Evolutionary conservation across 2,888 invertebrate genomes (phyloP), one percentile per base, ranked within the genome.

Genomic region (Eumerus sabulonum): DNA sequence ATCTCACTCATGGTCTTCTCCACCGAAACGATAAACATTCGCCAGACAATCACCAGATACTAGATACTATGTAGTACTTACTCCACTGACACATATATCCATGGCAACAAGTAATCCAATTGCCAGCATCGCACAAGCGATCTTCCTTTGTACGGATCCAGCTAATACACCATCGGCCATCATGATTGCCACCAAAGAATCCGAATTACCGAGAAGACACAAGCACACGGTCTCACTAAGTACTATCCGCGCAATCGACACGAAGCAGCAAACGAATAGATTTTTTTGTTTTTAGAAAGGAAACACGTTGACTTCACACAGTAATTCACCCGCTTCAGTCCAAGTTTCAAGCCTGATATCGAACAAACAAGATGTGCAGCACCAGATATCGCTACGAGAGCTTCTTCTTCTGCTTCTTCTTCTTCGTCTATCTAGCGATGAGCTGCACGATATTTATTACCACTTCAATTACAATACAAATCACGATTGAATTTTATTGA

Each of bases 41-140:
- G 40, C 3, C 47, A 66, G 56, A 59, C 27, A 27, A 27, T 27
- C 27, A 27, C 27, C 27, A 27, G 27, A 27, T 27, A 27, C 27
- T 27, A 27, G 27, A 27, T 27, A 27, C 27, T 27, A n/a, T n/a
- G n/a, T n/a, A 27, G 27, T 67, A 88, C 88, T 88, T 87, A 88
- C 88, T 86, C 88, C 88, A 87, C 86, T 88, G 85, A 88, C 89
- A 86, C 87, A 87, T 85, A 88, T 87, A 82, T 86, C 86, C 84
- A 77, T 77, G 67, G 86, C 83, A 81, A 86, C 82, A 84, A 88
- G 85, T 84, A 87, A 84, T 85, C 86, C 85, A 82, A 86, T 64
- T 54, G 81, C 81, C 57, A 83, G 62, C 47, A 68, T 63, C 53
- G 68, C 67, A 67, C 76, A 73, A 68, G 82, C 71, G 66, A 81